A percentile compares a stretch with the other conserved stretches of the same genome.
phyloP scores from a whole-genome alignment of 2,888 invertebrate genomes.

The Eupeodes latifasciatus region DNA sequence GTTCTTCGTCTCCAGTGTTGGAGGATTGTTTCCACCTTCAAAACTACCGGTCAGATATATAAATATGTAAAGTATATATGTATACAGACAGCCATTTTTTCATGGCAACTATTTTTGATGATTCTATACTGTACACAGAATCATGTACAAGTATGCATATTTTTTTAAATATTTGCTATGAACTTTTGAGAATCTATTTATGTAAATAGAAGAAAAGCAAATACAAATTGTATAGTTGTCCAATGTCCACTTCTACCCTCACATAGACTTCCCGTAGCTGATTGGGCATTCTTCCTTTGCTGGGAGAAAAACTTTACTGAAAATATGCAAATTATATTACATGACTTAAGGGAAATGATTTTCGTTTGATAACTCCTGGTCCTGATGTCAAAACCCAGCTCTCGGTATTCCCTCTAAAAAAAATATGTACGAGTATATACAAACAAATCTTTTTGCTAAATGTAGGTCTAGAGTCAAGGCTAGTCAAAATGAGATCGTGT shows the following conservation, averaged over 20 bases:
- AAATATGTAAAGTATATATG: conserved; percentile 10
- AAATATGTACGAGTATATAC: neutral
- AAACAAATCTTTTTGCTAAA: conserved; percentile 12
- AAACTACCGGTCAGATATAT: conserved; percentile 6
- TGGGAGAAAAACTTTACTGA: conserved; percentile 55
- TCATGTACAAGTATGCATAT: neutral
- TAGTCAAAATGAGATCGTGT: conserved; percentile 56
- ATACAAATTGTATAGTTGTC: conserved; percentile 44
- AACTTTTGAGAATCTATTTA: conserved; percentile 68
- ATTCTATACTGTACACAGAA: conserved; percentile 46
- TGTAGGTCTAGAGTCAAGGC: conserved; percentile 47
- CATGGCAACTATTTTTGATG: conserved; percentile 38
- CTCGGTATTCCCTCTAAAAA: conserved; percentile 1
- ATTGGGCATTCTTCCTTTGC: neutral
- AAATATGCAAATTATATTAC: conserved; percentile 69
- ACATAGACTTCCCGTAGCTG: neutral
- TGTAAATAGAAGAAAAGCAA: conserved; percentile 49
- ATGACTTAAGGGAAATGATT: conserved; percentile 71
- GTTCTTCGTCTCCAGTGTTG: neutral
- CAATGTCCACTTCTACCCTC: conserved; percentile 43
- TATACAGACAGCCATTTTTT: conserved; percentile 55
- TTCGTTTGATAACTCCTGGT: conserved; percentile 58
- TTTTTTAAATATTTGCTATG: conserved; percentile 65
- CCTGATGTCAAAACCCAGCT: conserved; percentile 1
- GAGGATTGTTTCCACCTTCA: conserved; percentile 37